phyloP scores from a whole-genome alignment of 2,888 invertebrate genomes.

The Diplazon laetatorius region DNA sequence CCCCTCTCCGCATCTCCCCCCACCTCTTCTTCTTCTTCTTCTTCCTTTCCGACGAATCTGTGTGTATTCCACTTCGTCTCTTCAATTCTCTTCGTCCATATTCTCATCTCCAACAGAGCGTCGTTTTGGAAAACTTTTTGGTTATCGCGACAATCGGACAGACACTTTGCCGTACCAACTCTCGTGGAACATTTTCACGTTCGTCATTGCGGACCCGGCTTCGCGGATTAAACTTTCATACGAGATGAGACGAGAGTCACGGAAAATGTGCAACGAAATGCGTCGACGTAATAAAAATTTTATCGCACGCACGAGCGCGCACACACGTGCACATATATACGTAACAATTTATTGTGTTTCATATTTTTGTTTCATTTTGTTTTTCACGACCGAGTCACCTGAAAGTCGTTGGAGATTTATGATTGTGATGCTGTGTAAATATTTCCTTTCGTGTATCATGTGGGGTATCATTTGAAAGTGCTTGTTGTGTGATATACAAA shows the following conservation, averaged over 20 bases:
- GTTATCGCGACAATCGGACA: constrained; percentile 7
- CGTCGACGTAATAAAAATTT: neutral
- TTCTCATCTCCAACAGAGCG: neutral
- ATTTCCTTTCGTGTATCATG: too few relatives aligned
- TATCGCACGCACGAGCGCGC: neutral
- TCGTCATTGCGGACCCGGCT: neutral
- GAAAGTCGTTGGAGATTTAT: neutral
- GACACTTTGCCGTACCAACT: constrained; percentile 1
- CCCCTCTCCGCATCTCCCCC: too few relatives aligned
- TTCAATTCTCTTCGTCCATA: neutral
- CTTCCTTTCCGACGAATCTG: neutral
- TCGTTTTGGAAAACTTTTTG: neutral
- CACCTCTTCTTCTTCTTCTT: neutral
- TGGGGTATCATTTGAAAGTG: too few relatives aligned
- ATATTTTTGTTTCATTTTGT: neutral
- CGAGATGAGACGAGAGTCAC: neutral
- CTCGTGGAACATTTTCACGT: constrained; percentile 20
- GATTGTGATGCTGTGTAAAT: neutral
- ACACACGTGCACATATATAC: neutral
- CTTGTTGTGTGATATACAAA: too few relatives aligned
- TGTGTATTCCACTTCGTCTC: neutral
- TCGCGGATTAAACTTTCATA: neutral
- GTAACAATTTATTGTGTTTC: neutral
- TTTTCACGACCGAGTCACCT: neutral
- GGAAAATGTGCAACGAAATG: constrained; percentile 4